Evolutionary conservation across 1,140 invertebrate genomes (phyloP).

Genomic region (Maconellicoccus hirsutus): DNA sequence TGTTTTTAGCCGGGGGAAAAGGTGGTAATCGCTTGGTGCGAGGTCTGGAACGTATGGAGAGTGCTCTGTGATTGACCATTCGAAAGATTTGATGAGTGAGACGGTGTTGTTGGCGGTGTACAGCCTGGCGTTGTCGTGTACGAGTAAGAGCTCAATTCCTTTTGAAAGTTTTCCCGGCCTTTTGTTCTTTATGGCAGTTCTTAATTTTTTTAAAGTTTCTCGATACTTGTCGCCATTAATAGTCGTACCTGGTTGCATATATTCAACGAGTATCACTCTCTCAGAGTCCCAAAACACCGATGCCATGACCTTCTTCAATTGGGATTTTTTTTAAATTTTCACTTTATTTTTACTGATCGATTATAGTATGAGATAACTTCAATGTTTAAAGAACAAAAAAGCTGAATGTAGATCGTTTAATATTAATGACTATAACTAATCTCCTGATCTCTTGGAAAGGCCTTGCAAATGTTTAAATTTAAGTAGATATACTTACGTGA

Average conservation of each 20-base stretch:
- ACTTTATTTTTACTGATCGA: too few species aligned
- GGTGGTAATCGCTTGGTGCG: slow-evolving; percentile 33
- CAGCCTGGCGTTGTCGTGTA: slow-evolving; percentile 31
- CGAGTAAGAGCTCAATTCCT: slow-evolving; percentile 27
- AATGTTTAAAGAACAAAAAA: too few species aligned
- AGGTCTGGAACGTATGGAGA: slow-evolving; percentile 33
- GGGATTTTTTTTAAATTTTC: too few species aligned
- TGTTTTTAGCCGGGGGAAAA: slow-evolving; percentile 30
- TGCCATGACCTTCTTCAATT: too few species aligned
- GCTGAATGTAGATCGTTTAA: too few species aligned
- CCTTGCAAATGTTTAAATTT: too few species aligned
- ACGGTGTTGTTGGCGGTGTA: slow-evolving; percentile 28
- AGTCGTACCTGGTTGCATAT: slow-evolving; percentile 29
- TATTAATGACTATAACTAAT: too few species aligned
- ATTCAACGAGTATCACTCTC: slow-evolving; percentile 30
- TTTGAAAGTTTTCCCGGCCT: slow-evolving; percentile 11
- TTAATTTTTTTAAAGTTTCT: slow-evolving; percentile 26
- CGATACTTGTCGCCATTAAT: slow-evolving; percentile 28
- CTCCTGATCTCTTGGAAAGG: too few species aligned
- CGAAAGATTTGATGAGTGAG: slow-evolving; percentile 25
- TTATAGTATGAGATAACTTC: too few species aligned
- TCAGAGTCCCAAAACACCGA: slow-evolving; percentile 29
- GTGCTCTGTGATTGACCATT: slow-evolving; percentile 33
- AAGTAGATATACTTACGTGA: too few species aligned
- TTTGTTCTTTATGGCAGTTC: slow-evolving; percentile 17